Evolutionary conservation across 2,797 vertebrate species (phyloP), one percentile per base, ranked within the genome.

Genomic region (Salmo trutta): DNA sequence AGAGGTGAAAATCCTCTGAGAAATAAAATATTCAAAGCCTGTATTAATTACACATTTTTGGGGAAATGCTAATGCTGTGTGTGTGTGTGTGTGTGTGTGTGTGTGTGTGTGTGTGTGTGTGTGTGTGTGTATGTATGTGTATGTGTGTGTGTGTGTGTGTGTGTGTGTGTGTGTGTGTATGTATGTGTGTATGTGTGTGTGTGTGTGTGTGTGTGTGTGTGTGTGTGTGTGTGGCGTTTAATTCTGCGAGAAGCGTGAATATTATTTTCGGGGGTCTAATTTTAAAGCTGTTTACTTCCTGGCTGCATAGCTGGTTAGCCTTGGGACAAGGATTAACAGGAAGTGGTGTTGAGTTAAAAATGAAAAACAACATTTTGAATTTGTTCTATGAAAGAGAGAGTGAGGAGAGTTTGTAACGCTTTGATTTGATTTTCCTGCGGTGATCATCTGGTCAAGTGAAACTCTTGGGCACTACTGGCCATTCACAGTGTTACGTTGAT

Each of bases 11-110:
- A 17, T 68, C 3, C 17, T 68, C 12, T 54, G 56, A 56, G 47
- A 62, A 64, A 52, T 27, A 36, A 31, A 27, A 71, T 24, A 73
- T 62, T 19, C 52, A 80, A 73, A 76, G 52, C 27, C 53, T 54
- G 5, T 65, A 59, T 76, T 76, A 73, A 71, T 36, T 31, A 29
- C 27, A 29, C 5, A 73, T 41, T 12, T 17, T 73, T 54, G 54
- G 51, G n/a, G 21, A 76, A 21, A 71, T 72, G 51, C 33, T 54
- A 29, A 52, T 31, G 4, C n/a, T 65, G 21, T 31, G 14, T 67
- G 21, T 72, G 21, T 12, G 70, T 53, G 70, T 52, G 36, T 29
- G 15, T 29, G 21, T 27, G 24, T 27, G 53, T 12, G 53, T 54
- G 53, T 19, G 17, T 70, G 69, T 71, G 69, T 47, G 33, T 70